Percentiles rank a stretch among this genome's conserved stretches.
Evolutionary conservation across 2,888 invertebrate genomes (phyloP).

Genomic region (Cryptocheilus praepositus): DNA sequence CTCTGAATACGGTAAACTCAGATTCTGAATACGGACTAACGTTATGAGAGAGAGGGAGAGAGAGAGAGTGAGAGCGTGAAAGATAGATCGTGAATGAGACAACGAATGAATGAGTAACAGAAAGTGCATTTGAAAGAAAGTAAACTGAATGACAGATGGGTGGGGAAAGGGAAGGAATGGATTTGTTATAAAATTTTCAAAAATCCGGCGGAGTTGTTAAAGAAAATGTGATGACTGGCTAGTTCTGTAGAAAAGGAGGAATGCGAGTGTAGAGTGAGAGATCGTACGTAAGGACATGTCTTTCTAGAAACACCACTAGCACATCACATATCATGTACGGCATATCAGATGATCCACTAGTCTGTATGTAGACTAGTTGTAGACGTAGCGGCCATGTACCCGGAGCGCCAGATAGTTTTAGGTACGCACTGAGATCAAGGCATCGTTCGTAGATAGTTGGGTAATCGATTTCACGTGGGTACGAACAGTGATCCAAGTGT

Average conservation of each 20-base stretch:
- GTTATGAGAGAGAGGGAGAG: background rate
- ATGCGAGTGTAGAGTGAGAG: constrained; percentile 40
- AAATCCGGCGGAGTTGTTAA: too few species aligned
- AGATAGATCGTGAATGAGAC: background rate
- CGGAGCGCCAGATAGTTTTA: constrained; percentile 73
- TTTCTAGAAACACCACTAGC: constrained; percentile 59
- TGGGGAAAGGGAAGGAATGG: constrained; percentile 7
- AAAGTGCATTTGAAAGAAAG: too few species aligned
- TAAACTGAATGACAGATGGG: background rate
- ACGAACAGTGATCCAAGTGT: background rate
- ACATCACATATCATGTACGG: constrained; percentile 70
- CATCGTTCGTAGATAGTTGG: constrained; percentile 66
- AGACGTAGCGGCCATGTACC: constrained; percentile 73
- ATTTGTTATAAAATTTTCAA: constrained; percentile 14
- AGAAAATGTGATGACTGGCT: background rate
- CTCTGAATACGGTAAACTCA: constrained; percentile 61
- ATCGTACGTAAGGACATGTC: constrained; percentile 48
- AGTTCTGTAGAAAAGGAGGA: constrained; percentile 18
- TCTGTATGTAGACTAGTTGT: constrained; percentile 73
- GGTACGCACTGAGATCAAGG: constrained; percentile 73
- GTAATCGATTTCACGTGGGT: constrained; percentile 50
- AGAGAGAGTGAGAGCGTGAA: background rate
- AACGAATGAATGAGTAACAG: too few species aligned
- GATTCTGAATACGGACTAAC: constrained; percentile 5
- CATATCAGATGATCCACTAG: constrained; percentile 72